These are phyloP conservation scores for Botrylloides violaceus DNA, from an alignment of 23 tunicate species.

Conservation along the genomic window DNA sequence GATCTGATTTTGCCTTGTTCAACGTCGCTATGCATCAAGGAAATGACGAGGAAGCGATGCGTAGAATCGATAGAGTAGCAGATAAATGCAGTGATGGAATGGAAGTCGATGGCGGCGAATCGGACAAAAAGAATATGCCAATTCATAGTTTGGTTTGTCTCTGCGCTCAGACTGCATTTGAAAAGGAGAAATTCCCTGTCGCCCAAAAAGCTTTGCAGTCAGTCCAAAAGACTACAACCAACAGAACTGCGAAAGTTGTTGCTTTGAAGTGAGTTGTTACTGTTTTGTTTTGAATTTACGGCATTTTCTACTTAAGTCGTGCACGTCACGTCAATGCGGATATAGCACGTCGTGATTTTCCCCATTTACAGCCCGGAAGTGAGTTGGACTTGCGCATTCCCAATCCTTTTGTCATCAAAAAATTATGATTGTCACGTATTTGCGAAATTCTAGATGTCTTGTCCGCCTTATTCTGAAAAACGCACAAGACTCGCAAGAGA, in stretches of 20 bases:
- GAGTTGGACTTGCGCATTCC: no score
- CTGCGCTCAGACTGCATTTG: constrained; percentile 81
- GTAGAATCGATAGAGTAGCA: background rate
- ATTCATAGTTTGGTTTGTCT: constrained; percentile 53
- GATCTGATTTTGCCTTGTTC: constrained; percentile 43
- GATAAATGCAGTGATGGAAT: background rate
- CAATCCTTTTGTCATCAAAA: no score
- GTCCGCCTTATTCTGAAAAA: constrained; percentile 52
- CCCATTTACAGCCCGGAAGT: no score
- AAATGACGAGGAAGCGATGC: constrained; percentile 30
- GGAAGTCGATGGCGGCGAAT: background rate
- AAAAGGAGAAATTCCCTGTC: constrained; percentile 49
- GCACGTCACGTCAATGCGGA: no score
- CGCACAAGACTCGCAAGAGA: background rate
- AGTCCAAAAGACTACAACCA: background rate
- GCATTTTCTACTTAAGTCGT: no score
- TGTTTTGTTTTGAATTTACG: no score
- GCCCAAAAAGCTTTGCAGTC: constrained; percentile 70
- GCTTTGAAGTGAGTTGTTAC: constrained; percentile 6
- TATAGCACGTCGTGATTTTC: no score
- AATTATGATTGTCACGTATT: no score
- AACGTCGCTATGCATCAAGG: constrained; percentile 38
- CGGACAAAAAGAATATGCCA: background rate
- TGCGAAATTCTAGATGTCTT: constrained; percentile 54
- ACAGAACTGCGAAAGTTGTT: constrained; percentile 20